Conservation (phyloP, 1,140 invertebrate species). For the Drosophila prosaltans region DNA sequence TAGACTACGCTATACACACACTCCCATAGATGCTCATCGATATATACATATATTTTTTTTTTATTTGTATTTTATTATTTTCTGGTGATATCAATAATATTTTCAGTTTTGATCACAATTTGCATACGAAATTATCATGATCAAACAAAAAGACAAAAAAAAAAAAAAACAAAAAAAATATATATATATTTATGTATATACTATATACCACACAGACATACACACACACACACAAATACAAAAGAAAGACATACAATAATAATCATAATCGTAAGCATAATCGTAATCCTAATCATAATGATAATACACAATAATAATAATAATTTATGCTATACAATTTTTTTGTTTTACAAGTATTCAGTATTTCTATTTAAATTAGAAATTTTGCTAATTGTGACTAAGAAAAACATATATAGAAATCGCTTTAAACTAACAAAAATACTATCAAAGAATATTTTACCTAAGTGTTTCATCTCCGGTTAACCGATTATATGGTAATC, state of each 20-base stretch:
- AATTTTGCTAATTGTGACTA: slow-evolving; percentile 81
- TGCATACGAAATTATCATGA: slow-evolving; percentile 61
- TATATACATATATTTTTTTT: slow-evolving; percentile 64
- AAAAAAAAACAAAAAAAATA: slow-evolving; percentile 40
- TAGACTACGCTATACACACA: slow-evolving; percentile 28
- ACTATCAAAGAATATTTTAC: slow-evolving; percentile 32
- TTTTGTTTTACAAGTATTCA: slow-evolving; percentile 28
- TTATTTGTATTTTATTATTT: slow-evolving; percentile 12
- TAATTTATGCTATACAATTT: slow-evolving; percentile 77
- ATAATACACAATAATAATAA: slow-evolving; percentile 49
- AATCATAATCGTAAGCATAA: slow-evolving; percentile 20
- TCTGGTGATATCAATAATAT: slow-evolving; percentile 70
- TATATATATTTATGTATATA: slow-evolving; percentile 26
- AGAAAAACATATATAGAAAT: slow-evolving; percentile 35
- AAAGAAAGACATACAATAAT: slow-evolving; percentile 24
- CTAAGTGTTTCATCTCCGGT: slow-evolving; percentile 6
- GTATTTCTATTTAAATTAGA: slow-evolving; percentile 31
- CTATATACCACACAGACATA: no score
- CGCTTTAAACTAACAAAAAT: slow-evolving; percentile 53
- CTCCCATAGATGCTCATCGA: slow-evolving; percentile 54
- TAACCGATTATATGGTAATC: slow-evolving; percentile 17
- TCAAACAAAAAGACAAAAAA: slow-evolving; percentile 17
- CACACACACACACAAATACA: no score
- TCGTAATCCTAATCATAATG: slow-evolving; percentile 11
- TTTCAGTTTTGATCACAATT: slow-evolving; percentile 58